Evolutionary conservation across 2,888 invertebrate species (phyloP).

Genomic region (Andrena fulva): DNA sequence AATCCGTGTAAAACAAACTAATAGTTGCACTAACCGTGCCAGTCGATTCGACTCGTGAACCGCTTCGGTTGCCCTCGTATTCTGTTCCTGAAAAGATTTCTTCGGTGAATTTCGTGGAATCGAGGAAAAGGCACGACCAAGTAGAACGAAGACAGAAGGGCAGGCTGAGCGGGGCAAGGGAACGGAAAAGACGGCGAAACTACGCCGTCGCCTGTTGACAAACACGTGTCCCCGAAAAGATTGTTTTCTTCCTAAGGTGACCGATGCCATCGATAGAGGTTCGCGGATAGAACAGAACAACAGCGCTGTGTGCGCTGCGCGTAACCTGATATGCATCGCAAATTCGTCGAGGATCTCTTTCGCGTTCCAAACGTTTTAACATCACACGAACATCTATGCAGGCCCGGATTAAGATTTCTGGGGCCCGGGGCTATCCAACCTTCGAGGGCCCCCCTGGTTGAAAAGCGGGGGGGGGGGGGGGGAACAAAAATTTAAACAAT

Average conservation of each 20-base stretch:
- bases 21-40: background rate
- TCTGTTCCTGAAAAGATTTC: background rate
- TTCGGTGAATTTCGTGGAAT: constrained; percentile 9
- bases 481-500: no score
- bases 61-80: background rate
- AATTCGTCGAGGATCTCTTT: background rate
- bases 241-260: background rate
- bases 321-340: constrained; percentile 5
- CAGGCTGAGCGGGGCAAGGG: background rate
- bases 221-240: constrained; percentile 1
- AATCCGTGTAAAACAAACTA: background rate
- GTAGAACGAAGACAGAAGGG: background rate
- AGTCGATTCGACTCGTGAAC: background rate
- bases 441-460: no score
- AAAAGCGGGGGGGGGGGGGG: no score
- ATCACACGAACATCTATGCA: background rate
- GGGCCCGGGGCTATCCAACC: no score
- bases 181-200: background rate
- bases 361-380: background rate
- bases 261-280: constrained; percentile 10
- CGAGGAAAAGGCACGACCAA: background rate
- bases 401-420: no score
- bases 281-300: constrained; percentile 16
- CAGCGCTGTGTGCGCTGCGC: background rate
- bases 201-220: background rate